Percentiles rank a stretch among this genome's conserved stretches.
Conservation (phyloP, 2,888 invertebrate species). For the Epinotia ramella region DNA sequence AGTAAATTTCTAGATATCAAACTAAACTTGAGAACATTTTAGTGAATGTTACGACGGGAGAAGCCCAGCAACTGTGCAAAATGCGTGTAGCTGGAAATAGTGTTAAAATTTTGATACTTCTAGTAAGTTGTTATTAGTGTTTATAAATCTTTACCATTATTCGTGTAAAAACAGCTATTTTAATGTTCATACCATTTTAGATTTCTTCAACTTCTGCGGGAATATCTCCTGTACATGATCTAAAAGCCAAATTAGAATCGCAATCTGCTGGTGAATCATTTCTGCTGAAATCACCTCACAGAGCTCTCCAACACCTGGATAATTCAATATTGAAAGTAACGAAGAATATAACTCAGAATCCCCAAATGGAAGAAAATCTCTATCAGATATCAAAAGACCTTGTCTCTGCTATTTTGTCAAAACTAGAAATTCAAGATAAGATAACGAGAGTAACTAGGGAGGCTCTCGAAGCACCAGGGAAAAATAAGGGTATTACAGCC, state of each 20-base stretch:
- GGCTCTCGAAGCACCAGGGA: slow-evolving; percentile 77
- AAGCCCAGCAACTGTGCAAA: slow-evolving; percentile 13
- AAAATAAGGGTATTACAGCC: slow-evolving; percentile 77
- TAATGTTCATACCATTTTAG: slow-evolving; percentile 51
- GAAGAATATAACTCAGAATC: slow-evolving; percentile 76
- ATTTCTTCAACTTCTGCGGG: slow-evolving; percentile 61
- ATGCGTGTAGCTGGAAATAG: slow-evolving; percentile 26
- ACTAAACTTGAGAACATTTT: slow-evolving; percentile 11
- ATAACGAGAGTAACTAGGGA: slow-evolving; percentile 79
- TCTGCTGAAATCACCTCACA: slow-evolving; percentile 68
- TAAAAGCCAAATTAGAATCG: slow-evolving; percentile 64
- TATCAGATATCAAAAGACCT: slow-evolving; percentile 78
- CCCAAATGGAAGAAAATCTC: slow-evolving; percentile 75
- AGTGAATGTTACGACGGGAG: slow-evolving; percentile 18
- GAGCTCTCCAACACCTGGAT: slow-evolving; percentile 72
- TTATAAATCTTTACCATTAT: not conserved
- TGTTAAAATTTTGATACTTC: slow-evolving; percentile 10
- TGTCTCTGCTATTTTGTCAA: slow-evolving; percentile 75
- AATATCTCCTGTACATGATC: slow-evolving; percentile 77
- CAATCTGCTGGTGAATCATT: slow-evolving; percentile 60
- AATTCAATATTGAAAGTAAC: slow-evolving; percentile 69
- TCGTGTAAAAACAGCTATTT: slow-evolving; percentile 43
- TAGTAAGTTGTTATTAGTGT: slow-evolving; percentile 27
- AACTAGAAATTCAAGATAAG: slow-evolving; percentile 80
- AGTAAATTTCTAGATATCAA: not conserved